phyloP scores from a whole-genome alignment of 2,797 vertebrate species.

The Prionace glauca region DNA sequence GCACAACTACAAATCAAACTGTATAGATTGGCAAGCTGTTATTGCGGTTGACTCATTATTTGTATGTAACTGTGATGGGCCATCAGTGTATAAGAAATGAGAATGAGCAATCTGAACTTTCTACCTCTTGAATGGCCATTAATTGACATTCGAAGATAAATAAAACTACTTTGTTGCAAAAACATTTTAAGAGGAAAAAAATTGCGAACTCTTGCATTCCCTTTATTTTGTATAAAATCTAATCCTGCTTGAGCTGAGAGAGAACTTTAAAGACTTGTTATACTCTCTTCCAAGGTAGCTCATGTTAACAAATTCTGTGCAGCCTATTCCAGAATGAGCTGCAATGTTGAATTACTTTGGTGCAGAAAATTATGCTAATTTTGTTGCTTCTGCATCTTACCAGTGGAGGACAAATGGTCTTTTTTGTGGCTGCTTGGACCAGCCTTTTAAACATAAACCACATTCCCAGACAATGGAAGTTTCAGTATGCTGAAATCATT shows the following conservation, averaged over 20 bases:
- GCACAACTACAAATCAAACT: neutral
- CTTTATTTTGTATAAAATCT: neutral
- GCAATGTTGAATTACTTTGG: slow-evolving; percentile 18
- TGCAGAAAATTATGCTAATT: slow-evolving; percentile 6
- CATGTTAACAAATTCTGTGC: neutral
- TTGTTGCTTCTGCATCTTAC: neutral
- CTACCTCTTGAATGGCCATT: neutral
- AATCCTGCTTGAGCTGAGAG: neutral
- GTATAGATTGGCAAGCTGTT: neutral
- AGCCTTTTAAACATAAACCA: neutral
- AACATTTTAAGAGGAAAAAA: slow-evolving; percentile 17
- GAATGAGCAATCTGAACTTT: neutral
- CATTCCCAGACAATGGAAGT: neutral
- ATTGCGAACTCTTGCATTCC: neutral
- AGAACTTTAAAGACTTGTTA: neutral
- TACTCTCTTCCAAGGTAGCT: neutral
- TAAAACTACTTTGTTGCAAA: neutral
- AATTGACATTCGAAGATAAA: neutral
- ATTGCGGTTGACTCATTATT: neutral
- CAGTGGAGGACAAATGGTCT: neutral
- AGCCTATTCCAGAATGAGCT: neutral
- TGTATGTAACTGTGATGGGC: neutral
- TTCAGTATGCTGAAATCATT: neutral
- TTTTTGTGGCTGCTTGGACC: neutral
- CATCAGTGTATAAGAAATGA: too few species aligned